Evolutionary conservation across 2,888 invertebrate species (phyloP).

Genomic region (Ophonus ardosiacus): DNA sequence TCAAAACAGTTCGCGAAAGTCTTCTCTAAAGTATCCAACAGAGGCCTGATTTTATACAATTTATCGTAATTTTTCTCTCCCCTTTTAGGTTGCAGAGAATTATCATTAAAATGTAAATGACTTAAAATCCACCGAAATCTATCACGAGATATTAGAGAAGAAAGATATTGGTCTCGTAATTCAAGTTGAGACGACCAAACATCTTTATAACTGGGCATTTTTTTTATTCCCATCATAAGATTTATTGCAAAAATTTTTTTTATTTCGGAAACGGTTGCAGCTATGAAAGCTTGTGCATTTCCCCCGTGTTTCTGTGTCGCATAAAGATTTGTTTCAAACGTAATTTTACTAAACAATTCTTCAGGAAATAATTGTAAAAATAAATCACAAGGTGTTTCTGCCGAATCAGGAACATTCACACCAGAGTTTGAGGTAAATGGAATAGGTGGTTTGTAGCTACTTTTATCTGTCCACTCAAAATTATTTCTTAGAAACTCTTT

Average conservation of each 20-base stretch:
- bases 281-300: constrained; percentile 3
- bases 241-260: constrained; percentile 66
- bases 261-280: constrained; percentile 65
- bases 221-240: constrained; percentile 68
- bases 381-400: constrained; percentile 63
- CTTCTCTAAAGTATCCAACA: constrained; percentile 61
- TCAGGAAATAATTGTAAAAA: constrained; percentile 65
- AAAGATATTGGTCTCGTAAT: constrained; percentile 65
- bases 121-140: constrained; percentile 66
- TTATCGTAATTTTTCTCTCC: constrained; percentile 66
- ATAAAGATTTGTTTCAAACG: constrained; percentile 1
- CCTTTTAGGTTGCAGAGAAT: constrained; percentile 65
- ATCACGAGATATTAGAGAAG: constrained; percentile 65
- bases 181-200: constrained; percentile 66
- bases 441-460: background rate
- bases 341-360: constrained; percentile 56
- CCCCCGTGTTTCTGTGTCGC: background rate
- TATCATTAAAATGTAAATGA: constrained; percentile 68
- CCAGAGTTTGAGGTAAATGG: constrained; percentile 18
- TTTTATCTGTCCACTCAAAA: constrained; percentile 10
- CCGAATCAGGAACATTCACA: constrained; percentile 9
- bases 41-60: constrained; percentile 67
- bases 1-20: constrained; percentile 49
- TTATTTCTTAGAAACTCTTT: background rate
- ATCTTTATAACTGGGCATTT: constrained; percentile 67